A percentile compares a stretch with the other conserved stretches of the same genome.
phyloP scores from a whole-genome alignment of 2,113 vertebrate genomes.

The Heterotis niloticus region DNA sequence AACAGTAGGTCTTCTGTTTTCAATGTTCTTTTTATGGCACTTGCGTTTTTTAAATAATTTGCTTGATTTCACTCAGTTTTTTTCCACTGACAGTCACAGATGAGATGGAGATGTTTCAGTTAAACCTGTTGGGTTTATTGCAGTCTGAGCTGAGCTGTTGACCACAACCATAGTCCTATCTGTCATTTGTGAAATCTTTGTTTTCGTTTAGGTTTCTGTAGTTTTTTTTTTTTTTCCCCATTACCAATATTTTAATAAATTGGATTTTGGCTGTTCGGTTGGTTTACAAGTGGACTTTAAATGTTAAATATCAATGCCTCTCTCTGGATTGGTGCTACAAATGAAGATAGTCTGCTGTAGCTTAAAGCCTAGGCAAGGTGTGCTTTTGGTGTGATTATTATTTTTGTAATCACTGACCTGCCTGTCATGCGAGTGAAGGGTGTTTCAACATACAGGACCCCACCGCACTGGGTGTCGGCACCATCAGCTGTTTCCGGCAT shows the following conservation, averaged over 20 bases:
- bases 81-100: neutral
- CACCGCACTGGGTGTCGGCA: too few relatives aligned
- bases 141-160: too few relatives aligned
- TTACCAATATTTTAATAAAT: neutral
- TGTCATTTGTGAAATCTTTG: neutral
- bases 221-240: neutral
- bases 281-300: neutral
- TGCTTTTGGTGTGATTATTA: too few relatives aligned
- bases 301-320: constrained; percentile 1
- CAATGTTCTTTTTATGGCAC: neutral
- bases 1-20: neutral
- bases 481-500: too few relatives aligned
- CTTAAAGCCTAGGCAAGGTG: neutral
- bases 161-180: neutral
- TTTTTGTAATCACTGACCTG: too few relatives aligned
- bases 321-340: neutral
- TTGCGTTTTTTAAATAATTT: neutral
- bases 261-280: neutral
- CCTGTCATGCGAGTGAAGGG: too few relatives aligned
- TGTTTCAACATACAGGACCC: too few relatives aligned
- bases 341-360: neutral
- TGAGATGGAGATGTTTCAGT: neutral
- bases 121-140: neutral
- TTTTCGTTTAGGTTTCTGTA: neutral
- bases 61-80: constrained; percentile 1